phyloP scores from a whole-genome alignment of 2,113 vertebrate species.

The Bubo scandiacus region DNA sequence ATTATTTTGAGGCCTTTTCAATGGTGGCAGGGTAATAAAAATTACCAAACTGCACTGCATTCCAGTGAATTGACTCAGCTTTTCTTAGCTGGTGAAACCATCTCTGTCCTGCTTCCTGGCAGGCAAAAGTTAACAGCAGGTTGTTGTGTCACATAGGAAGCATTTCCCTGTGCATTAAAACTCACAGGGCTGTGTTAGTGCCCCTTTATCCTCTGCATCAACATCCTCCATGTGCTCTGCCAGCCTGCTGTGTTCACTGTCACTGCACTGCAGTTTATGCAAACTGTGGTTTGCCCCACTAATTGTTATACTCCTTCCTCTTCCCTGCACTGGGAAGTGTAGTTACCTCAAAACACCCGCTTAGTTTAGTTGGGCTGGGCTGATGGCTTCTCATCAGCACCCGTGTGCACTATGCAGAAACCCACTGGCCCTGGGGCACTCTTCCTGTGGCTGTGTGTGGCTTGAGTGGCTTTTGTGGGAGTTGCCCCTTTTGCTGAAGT shows the following conservation, averaged over 20 bases:
- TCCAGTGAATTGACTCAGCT: neutral
- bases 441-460: neutral
- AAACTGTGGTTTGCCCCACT: neutral
- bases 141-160: neutral
- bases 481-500: neutral
- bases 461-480: neutral
- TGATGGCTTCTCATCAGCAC: neutral
- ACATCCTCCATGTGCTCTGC: neutral
- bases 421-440: neutral
- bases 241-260: neutral
- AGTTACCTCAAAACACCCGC: neutral
- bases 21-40: neutral
- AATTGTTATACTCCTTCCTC: neutral
- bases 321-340: neutral
- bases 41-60: neutral
- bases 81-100: neutral
- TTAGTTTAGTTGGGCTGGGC: neutral
- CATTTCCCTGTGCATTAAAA: neutral
- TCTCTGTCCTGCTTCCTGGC: neutral
- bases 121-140: neutral
- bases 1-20: neutral
- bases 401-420: fast-evolving
- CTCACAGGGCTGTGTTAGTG: neutral
- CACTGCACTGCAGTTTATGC: neutral
- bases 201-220: neutral